Evolutionary conservation across 2,797 vertebrate genomes (phyloP).

Genomic region (Heterohyrax brucei): DNA sequence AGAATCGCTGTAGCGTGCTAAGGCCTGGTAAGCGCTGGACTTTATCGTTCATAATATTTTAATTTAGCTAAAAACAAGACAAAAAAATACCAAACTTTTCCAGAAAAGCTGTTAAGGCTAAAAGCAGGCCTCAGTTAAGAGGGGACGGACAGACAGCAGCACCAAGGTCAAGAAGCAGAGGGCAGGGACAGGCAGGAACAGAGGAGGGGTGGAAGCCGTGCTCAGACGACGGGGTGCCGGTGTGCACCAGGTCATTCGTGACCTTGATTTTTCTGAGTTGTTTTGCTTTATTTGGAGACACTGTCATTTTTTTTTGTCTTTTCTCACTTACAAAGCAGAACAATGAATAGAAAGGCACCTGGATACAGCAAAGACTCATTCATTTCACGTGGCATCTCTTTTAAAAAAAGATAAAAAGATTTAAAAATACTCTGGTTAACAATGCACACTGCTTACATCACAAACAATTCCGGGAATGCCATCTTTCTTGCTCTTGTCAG

Average conservation of each 20-base stretch:
- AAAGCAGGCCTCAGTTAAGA: constrained; percentile 65
- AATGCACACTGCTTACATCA: constrained; percentile 72
- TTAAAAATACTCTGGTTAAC: constrained; percentile 86
- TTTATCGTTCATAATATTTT: background rate
- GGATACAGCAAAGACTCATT: constrained; percentile 87
- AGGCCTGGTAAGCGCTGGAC: background rate
- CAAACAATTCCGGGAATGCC: constrained; percentile 67
- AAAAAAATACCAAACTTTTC: background rate
- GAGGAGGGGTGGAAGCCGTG: rapidly evolving
- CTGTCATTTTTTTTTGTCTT: constrained; percentile 49
- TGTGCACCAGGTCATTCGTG: constrained; percentile 16
- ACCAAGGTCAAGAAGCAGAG: constrained; percentile 50
- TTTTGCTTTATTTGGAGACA: constrained; percentile 82
- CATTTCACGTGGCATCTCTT: constrained; percentile 79
- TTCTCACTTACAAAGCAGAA: constrained; percentile 83
- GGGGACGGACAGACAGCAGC: background rate
- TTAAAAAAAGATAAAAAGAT: constrained; percentile 87
- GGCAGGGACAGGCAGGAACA: background rate
- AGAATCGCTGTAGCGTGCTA: background rate
- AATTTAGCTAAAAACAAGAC: background rate
- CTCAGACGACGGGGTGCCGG: constrained; percentile 34
- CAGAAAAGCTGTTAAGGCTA: constrained; percentile 69
- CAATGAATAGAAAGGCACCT: constrained; percentile 89
- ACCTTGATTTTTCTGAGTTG: constrained; percentile 70
- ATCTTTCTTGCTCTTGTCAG: background rate